These are phyloP conservation scores for Trinectes maculatus DNA, from an alignment of 2,113 vertebrate genomes.

Conservation along the genomic window DNA sequence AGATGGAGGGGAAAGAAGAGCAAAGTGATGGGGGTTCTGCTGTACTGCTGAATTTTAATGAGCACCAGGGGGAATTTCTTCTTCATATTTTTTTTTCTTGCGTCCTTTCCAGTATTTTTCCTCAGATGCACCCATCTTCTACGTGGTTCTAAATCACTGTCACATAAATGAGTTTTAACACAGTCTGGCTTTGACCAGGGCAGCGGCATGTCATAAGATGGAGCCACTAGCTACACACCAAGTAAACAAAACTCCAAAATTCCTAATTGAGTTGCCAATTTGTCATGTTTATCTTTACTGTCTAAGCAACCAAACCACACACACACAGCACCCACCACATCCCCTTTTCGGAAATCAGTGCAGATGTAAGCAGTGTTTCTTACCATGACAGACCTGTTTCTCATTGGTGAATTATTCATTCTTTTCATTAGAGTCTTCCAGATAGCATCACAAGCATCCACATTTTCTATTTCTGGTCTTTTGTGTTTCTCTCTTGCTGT, in stretches of 20 bases:
- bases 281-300: slow-evolving; percentile 84
- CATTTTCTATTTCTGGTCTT: slow-evolving; percentile 66
- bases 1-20: slow-evolving; percentile 38
- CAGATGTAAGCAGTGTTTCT: slow-evolving; percentile 72
- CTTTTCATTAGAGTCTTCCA: slow-evolving; percentile 85
- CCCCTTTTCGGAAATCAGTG: slow-evolving; percentile 61
- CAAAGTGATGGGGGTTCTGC: slow-evolving; percentile 49
- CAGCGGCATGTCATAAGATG: slow-evolving; percentile 59
- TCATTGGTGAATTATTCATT: slow-evolving; percentile 94
- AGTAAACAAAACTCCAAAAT: slow-evolving; percentile 56
- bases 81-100: slow-evolving; percentile 42
- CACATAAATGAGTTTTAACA: slow-evolving; percentile 75
- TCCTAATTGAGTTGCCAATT: slow-evolving; percentile 82
- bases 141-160: slow-evolving; percentile 74
- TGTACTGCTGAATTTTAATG: slow-evolving; percentile 82
- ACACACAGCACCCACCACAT: slow-evolving; percentile 56
- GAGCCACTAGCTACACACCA: slow-evolving; percentile 33
- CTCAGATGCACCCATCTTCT: slow-evolving; percentile 56
- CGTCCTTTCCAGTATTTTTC: slow-evolving; percentile 33
- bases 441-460: slow-evolving; percentile 80
- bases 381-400: slow-evolving; percentile 83
- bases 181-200: slow-evolving; percentile 51
- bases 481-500: slow-evolving; percentile 49
- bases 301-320: slow-evolving; percentile 63
- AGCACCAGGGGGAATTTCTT: slow-evolving; percentile 83